These are phyloP conservation scores for Hyppa rectilinea DNA, from an alignment of 2,888 invertebrate species.

Conservation along the genomic window DNA sequence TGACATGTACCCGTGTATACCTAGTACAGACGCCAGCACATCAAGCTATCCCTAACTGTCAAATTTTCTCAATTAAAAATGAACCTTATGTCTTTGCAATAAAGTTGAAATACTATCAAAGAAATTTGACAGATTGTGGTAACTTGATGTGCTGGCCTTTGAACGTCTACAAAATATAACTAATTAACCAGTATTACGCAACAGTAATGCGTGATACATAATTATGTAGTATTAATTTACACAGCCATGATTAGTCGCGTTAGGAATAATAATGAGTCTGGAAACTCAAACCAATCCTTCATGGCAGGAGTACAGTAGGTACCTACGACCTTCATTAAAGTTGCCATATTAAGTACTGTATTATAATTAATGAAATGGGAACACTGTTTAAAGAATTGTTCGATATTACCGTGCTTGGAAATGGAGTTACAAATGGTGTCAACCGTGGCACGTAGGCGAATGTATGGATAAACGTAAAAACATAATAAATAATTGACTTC, in stretches of 20 bases:
- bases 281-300: slow-evolving; percentile 43
- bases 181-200: background rate
- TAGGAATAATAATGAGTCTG: slow-evolving; percentile 41
- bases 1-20: too few relatives aligned
- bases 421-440: slow-evolving; percentile 35
- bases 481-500: slow-evolving; percentile 5
- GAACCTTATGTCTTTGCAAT: too few relatives aligned
- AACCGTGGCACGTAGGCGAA: slow-evolving; percentile 18
- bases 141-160: too few relatives aligned
- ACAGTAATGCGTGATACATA: slow-evolving; percentile 14
- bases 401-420: slow-evolving; percentile 21
- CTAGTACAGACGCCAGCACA: too few relatives aligned
- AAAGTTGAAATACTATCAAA: too few relatives aligned
- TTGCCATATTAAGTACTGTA: slow-evolving; percentile 43
- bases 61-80: too few relatives aligned
- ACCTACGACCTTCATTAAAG: slow-evolving; percentile 24
- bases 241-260: slow-evolving; percentile 5
- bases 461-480: slow-evolving; percentile 11
- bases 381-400: slow-evolving; percentile 39
- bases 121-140: too few relatives aligned
- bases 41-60: too few relatives aligned
- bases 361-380: slow-evolving; percentile 52
- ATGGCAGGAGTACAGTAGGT: slow-evolving; percentile 28
- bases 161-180: slow-evolving; percentile 9
- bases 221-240: slow-evolving; percentile 28